Base-by-base conservation (phyloP, 2,113 vertebrate genomes). In the Zosterops hypoxanthus region DNA sequence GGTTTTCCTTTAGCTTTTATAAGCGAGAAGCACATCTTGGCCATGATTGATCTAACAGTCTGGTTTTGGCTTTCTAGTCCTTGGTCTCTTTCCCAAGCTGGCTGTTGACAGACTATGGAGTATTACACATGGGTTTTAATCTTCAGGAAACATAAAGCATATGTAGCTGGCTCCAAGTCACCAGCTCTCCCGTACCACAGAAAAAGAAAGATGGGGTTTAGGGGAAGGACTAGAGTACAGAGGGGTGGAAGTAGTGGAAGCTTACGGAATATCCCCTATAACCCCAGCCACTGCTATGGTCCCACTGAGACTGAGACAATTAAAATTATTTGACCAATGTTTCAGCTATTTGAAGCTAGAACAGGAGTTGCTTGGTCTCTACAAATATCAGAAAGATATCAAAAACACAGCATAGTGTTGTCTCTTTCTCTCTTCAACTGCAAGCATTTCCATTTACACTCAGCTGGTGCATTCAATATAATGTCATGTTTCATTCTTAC, bases 111-210 rank as follows among this genome's bases (percentile, higher is more conserved):
- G 88, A 39, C 88, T 73, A 70, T 63, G 76, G 88, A 86, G 68
- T 56, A 94, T 86, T 96, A 86, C 83, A 94, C 81, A 89, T 39
- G 25, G 72, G 57, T 66, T 95, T 95, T 92, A 94, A 92, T 94
- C 92, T 89, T 91, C 75, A 91, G 92, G 71, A 95, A 95, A 90
- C 90, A 89, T 91, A 93, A 96, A 96, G 92, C 79, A 91, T 87
- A 63, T 79, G 3, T 65, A 80, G 82, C 66, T 95, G 59, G 73
- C 83, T 95, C 63, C 78, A 82, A 79, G 87, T 61, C 73, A 76
- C 75, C 70, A 59, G 29, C 24, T 90, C 59, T 93, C 63, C 71
- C 71, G 44, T 82, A 82, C 68, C 82, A 93, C 90, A 88, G 82
- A 78, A 82, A 21, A 88, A 33, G 34, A 91, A 90, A 73, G 68